Percentiles rank a stretch among this genome's conserved stretches.
Evolutionary conservation across 2,888 invertebrate species (phyloP).

Genomic region (Synanthedon tipuliformis): DNA sequence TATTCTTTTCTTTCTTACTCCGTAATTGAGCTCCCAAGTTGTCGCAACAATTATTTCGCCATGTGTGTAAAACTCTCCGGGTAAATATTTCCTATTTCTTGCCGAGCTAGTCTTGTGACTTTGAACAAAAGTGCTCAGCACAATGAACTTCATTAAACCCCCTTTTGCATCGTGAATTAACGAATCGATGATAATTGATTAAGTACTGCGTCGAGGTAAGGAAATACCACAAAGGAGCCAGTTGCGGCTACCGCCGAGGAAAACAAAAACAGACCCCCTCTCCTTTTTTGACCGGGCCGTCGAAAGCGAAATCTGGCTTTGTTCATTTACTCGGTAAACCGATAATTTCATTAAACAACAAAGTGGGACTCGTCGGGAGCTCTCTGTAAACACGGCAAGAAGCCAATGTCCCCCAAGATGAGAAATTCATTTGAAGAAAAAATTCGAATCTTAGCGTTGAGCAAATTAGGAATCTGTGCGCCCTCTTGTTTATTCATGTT

Average conservation of each 20-base stretch:
- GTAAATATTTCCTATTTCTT: slow-evolving; percentile 1
- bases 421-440: slow-evolving; percentile 64
- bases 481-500: slow-evolving; percentile 19
- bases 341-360: slow-evolving; percentile 71
- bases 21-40: slow-evolving; percentile 44
- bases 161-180: slow-evolving; percentile 52
- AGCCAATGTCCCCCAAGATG: slow-evolving; percentile 68
- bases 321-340: slow-evolving; percentile 70
- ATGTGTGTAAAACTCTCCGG: not conserved
- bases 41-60: slow-evolving; percentile 1
- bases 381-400: slow-evolving; percentile 65
- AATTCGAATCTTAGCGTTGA: slow-evolving; percentile 45
- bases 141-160: slow-evolving; percentile 29
- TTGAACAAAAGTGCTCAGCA: not conserved
- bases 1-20: slow-evolving; percentile 43
- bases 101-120: slow-evolving; percentile 1
- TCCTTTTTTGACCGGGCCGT: slow-evolving; percentile 55
- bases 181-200: slow-evolving; percentile 69
- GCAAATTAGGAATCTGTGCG: slow-evolving; percentile 35
- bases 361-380: slow-evolving; percentile 59
- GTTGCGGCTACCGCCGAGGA: slow-evolving; percentile 44
- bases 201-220: slow-evolving; percentile 47
- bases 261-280: slow-evolving; percentile 53
- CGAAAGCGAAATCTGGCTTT: slow-evolving; percentile 66
- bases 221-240: slow-evolving; percentile 55